Percentiles rank a stretch among this genome's conserved stretches.
Conservation (phyloP, 2,113 vertebrate species). For the Grammomys surdaster region DNA sequence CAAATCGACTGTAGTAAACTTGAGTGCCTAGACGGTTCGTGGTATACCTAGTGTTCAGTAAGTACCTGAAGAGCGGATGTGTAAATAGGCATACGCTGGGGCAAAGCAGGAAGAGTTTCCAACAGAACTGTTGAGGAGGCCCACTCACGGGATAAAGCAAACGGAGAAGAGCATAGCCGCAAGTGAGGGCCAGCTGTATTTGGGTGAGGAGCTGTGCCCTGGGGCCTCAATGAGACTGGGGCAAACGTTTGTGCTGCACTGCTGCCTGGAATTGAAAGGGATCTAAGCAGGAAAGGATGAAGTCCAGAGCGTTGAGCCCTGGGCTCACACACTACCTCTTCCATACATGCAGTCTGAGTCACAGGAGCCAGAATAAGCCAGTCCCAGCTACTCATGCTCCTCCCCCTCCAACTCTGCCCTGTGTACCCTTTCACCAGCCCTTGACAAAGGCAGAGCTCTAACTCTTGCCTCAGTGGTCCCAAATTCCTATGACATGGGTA, state of each 20-base stretch:
- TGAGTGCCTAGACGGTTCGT: background rate
- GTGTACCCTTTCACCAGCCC: background rate
- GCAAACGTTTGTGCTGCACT: background rate
- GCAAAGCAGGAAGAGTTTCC: background rate
- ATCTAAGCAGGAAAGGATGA: background rate
- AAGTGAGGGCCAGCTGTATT: background rate
- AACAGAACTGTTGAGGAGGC: background rate
- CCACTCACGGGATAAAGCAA: background rate
- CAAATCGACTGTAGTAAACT: background rate
- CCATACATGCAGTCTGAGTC: constrained; percentile 42
- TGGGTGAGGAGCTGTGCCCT: too few relatives aligned
- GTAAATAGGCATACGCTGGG: background rate
- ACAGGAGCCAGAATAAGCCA: background rate
- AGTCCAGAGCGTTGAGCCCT: background rate
- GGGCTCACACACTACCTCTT: background rate
- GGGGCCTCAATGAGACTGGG: fast-evolving
- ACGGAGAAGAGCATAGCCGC: background rate
- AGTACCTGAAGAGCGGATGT: background rate
- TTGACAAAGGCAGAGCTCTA: background rate
- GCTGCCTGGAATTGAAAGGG: background rate
- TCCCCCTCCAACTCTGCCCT: background rate
- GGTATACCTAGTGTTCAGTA: background rate
- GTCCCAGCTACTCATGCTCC: background rate
- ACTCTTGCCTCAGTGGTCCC: background rate
- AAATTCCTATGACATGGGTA: background rate